Conservation (phyloP, 2,888 invertebrate species). For the Cerceris rybyensis region DNA sequence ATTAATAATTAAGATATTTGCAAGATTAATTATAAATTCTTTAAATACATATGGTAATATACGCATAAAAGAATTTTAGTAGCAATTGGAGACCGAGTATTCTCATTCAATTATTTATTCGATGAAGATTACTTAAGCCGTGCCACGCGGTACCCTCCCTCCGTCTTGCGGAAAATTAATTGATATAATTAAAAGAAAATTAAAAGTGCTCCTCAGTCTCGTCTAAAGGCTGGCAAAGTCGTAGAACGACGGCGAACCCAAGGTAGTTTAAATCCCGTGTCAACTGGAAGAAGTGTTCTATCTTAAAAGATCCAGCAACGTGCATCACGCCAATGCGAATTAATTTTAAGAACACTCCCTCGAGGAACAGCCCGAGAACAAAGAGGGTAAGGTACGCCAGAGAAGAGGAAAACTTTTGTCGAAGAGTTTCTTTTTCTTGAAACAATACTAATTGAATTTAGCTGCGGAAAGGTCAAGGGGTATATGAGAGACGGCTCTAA, state of each 20-base stretch:
- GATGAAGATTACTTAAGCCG: slow-evolving; percentile 49
- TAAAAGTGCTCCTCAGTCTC: slow-evolving; percentile 60
- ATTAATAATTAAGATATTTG: no score
- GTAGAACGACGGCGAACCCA: slow-evolving; percentile 55
- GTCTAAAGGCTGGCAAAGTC: slow-evolving; percentile 45
- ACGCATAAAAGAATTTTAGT: slow-evolving; percentile 8
- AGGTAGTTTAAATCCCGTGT: slow-evolving; percentile 68
- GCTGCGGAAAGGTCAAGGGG: slow-evolving; percentile 57
- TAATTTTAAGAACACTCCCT: slow-evolving; percentile 66
- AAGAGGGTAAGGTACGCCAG: slow-evolving; percentile 47
- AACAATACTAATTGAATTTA: slow-evolving; percentile 69
- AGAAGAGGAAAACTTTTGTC: slow-evolving; percentile 58
- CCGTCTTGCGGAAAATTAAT: slow-evolving; percentile 55
- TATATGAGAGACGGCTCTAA: slow-evolving; percentile 51
- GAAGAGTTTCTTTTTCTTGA: slow-evolving; percentile 36
- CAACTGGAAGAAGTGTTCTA: slow-evolving; percentile 39
- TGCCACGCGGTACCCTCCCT: slow-evolving; percentile 17
- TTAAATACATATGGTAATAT: slow-evolving; percentile 12
- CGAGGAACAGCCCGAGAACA: slow-evolving; percentile 36
- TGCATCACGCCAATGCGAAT: slow-evolving; percentile 66
- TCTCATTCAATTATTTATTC: slow-evolving; percentile 48
- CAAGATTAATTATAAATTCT: slow-evolving; percentile 1
- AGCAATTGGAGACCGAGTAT: neutral
- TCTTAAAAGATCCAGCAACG: slow-evolving; percentile 43
- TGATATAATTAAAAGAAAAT: slow-evolving; percentile 69